Evolutionary conservation across 2,888 invertebrate species (phyloP), one percentile per base, ranked within the genome.

Genomic region (Oligia fasciuncula): DNA sequence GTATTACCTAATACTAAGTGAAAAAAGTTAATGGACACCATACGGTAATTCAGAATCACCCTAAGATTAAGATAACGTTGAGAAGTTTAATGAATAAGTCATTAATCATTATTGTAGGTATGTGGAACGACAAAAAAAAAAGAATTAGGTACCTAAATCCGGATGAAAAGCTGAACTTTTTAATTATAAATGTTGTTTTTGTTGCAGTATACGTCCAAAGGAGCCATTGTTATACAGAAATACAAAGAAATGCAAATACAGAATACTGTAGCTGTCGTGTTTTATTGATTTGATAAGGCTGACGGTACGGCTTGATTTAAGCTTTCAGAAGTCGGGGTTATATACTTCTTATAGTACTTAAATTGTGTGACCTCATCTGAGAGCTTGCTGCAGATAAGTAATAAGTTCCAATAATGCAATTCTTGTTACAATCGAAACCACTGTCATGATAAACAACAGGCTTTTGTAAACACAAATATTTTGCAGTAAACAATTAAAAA

Each of bases 401-500:
- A 1, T 63, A 63, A 35, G 17, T 63, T 63, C 1, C 3, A 19
- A 35, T 11, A 65, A 11, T 65, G 23, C 23, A 65, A 65, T 65
- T 5, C 40, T 40, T 40, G 19, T 40, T 40, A 40, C 65, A 23
- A 40, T 65, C 11, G 6, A 29, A 69, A 49, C 19, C 13, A 46
- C 9, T 29, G 46, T 11, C 51, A 51, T 11, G 9, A 13, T 17
- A 35, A 75, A 77, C 23, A 19, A 63, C 63, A 35, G 63, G 63
- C 35, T 35, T 4, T 35, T 63, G 63, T 35, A 17, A 66, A 60
- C 3, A 83, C 29, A 81, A 46, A 51, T 29, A 54, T 43, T 49
- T 57, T 51, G 1, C 46, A 66, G 40, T 66, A 79, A 81, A 60
- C 65, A 80, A 66, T 81, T 60, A 54, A 79, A 79, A 60, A 51